These are phyloP conservation scores for Albula glossodonta DNA, from an alignment of 2,113 vertebrate species.

Conservation along the genomic window DNA sequence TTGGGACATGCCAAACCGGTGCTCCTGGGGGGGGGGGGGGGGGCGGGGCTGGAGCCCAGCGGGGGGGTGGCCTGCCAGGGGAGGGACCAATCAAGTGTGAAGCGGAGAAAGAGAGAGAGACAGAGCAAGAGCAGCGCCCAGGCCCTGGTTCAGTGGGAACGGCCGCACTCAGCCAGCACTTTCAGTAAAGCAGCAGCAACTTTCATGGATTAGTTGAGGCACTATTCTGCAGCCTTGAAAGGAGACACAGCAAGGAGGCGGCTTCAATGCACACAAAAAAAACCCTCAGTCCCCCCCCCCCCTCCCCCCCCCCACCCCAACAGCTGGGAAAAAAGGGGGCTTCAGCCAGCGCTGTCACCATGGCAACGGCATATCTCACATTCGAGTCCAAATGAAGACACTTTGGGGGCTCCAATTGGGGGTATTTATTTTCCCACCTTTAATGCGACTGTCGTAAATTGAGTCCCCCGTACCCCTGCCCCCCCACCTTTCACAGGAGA, in stretches of 20 bases:
- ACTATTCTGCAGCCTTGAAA: slow-evolving; percentile 94
- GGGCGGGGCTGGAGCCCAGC: slow-evolving; percentile 71
- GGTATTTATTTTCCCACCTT: slow-evolving; percentile 68
- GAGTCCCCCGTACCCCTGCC: slow-evolving; percentile 24
- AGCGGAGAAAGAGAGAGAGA: slow-evolving; percentile 85
- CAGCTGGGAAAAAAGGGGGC: slow-evolving; percentile 87
- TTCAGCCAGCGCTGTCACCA: slow-evolving; percentile 89
- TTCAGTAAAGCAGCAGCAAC: slow-evolving; percentile 83
- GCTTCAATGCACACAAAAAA: slow-evolving; percentile 82
- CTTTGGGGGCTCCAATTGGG: slow-evolving; percentile 70
- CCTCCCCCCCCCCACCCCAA: slow-evolving; percentile 69
- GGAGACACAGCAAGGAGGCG: slow-evolving; percentile 95
- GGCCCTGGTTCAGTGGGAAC: slow-evolving; percentile 94
- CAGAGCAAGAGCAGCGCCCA: slow-evolving; percentile 82
- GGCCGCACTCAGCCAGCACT: slow-evolving; percentile 87
- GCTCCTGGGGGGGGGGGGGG: slow-evolving; percentile 59
- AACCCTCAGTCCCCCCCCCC: background rate
- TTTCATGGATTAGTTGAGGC: slow-evolving; percentile 99
- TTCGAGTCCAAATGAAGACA: slow-evolving; percentile 92
- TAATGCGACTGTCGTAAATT: slow-evolving; percentile 67
- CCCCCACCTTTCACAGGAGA: slow-evolving; percentile 41
- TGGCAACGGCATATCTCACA: slow-evolving; percentile 92
- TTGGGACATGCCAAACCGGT: no score
- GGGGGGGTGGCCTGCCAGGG: slow-evolving; percentile 82
- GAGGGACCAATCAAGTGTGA: slow-evolving; percentile 97